Evolutionary conservation across 1,140 invertebrate genomes (phyloP), one percentile per base, ranked within the genome.

Genomic region (Macrosteles quadrilineatus): DNA sequence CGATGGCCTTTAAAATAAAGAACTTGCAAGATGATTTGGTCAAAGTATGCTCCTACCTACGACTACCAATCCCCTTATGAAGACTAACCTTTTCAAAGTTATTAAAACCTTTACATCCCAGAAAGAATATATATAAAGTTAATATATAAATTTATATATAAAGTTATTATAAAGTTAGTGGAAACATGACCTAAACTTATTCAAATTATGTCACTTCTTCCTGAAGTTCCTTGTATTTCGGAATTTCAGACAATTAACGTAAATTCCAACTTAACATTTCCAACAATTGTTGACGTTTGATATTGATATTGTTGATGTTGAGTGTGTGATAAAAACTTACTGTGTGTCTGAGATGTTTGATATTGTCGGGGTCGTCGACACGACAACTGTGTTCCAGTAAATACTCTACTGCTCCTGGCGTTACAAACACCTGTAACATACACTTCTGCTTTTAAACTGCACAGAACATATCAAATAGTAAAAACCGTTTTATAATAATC

Each of bases 341-440:
- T 25, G 17, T 59, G 19, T 9, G 12, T 25, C 45, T 50, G 45
- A 68, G 19, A 21, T 9, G 3, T 12, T 32, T 68, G 12, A 14
- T 19, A 3, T 68, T 19, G n/a, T 47, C 21, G 43, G 17, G 45
- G 36, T 40, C 36, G 17, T 12, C 6, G 19, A 47, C 45, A 14
- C 25, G 36, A 67, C 36, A 75, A 59, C 31, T 67, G 25, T 75
- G 69, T 27, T 65, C 25, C 23, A 70, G 32, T 21, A 75, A 36
- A 47, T 69, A 71, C 6, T 55, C 6, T 9, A 55, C 11, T 19
- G n/a, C 53, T 9, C 53, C 36, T 9, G 36, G 36, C 6, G 36
- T 40, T 17, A 40, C 6, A 40, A 40, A 40, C 36, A 40, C 6
- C 36, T 40, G 36, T 9, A 40, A 40, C 36, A 40, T 40, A 17